Percentiles rank a stretch among this genome's conserved stretches.
Evolutionary conservation across 2,888 invertebrate genomes (phyloP).

Genomic region (Aporophyla nigra): DNA sequence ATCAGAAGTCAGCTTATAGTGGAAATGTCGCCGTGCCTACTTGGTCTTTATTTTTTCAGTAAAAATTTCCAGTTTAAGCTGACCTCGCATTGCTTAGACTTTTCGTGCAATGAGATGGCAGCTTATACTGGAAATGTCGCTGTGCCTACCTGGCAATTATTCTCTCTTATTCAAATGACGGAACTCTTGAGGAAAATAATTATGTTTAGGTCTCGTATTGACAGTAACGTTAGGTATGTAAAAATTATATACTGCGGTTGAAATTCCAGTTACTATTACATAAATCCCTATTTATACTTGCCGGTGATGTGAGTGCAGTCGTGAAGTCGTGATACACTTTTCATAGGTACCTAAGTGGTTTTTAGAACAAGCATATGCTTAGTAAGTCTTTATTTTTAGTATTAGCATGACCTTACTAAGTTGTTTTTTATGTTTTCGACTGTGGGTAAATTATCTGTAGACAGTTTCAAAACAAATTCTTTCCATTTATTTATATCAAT

Average conservation of each 20-base stretch:
- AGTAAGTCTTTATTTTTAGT: constrained; percentile 16
- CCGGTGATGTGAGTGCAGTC: constrained; percentile 5
- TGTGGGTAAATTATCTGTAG: background rate
- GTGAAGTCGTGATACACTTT: constrained; percentile 2
- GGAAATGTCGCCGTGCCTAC: too few species aligned
- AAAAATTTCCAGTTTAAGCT: too few species aligned
- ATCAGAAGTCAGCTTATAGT: too few species aligned
- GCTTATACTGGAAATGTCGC: too few species aligned
- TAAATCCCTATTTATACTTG: constrained; percentile 41
- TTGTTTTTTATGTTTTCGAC: background rate
- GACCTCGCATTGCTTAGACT: too few species aligned
- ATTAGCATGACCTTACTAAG: background rate
- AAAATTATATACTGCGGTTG: constrained; percentile 39
- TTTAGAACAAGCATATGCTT: background rate
- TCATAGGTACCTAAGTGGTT: constrained; percentile 6
- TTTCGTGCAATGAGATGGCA: too few species aligned
- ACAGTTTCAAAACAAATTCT: background rate
- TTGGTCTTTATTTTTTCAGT: too few species aligned
- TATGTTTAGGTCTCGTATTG: background rate
- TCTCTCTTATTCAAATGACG: background rate
- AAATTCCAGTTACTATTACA: constrained; percentile 46
- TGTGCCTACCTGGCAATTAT: background rate
- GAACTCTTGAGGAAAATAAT: constrained; percentile 41
- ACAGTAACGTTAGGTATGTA: constrained; percentile 11
- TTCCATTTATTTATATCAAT: background rate